Evolutionary conservation across 2,797 vertebrate species (phyloP).

Genomic region (Lepus oiostolus): DNA sequence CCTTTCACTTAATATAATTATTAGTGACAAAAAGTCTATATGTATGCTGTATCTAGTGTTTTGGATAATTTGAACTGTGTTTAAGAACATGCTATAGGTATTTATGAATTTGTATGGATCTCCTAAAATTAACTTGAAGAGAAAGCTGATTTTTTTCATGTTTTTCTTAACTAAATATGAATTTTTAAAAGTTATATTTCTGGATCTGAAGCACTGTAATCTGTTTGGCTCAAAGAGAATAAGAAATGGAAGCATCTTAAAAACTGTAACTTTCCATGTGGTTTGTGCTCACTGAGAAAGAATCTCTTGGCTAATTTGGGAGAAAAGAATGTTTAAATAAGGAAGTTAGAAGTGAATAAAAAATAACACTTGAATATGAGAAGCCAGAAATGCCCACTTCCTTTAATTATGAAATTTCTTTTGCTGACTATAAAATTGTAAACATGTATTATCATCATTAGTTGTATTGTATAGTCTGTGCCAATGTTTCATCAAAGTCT

Average conservation of each 20-base stretch:
- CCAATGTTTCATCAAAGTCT: neutral
- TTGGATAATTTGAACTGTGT: constrained; percentile 25
- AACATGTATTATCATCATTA: constrained; percentile 21
- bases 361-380: constrained; percentile 69
- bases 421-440: constrained; percentile 62
- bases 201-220: constrained; percentile 56
- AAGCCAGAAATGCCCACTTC: constrained; percentile 70
- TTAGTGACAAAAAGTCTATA: neutral
- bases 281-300: constrained; percentile 79
- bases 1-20: constrained; percentile 38
- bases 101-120: constrained; percentile 8
- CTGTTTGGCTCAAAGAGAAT: constrained; percentile 55
- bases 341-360: constrained; percentile 78
- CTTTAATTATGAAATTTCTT: constrained; percentile 74
- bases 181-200: constrained; percentile 65
- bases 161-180: constrained; percentile 44
- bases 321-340: constrained; percentile 82
- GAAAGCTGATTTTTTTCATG: constrained; percentile 19
- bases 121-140: constrained; percentile 46
- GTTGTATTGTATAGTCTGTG: constrained; percentile 26
- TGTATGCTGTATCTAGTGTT: neutral
- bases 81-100: constrained; percentile 25
- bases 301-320: constrained; percentile 76
- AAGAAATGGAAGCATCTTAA: constrained; percentile 67
- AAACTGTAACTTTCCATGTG: constrained; percentile 80